phyloP scores from a whole-genome alignment of 2,888 invertebrate species.

The Xylota sylvarum region DNA sequence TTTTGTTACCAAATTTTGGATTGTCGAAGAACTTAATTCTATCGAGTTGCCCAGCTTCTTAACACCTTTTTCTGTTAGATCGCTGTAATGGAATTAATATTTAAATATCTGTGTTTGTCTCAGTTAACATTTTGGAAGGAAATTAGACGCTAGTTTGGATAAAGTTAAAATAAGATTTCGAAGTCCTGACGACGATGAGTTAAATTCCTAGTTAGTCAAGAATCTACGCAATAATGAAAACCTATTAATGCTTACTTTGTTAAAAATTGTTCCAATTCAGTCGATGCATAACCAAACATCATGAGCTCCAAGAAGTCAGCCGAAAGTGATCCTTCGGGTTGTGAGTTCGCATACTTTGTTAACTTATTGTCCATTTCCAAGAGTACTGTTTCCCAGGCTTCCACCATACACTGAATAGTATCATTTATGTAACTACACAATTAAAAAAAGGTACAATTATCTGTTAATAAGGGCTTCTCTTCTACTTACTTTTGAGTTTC shows the following conservation, averaged over 20 bases:
- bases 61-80: slow-evolving; percentile 95
- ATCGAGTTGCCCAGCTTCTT: slow-evolving; percentile 97
- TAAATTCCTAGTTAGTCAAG: too few species aligned
- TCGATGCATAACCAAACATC: slow-evolving; percentile 89
- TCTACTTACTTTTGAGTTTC: slow-evolving; percentile 87
- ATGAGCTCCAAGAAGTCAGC: slow-evolving; percentile 96
- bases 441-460: slow-evolving; percentile 1
- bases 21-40: slow-evolving; percentile 97
- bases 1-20: slow-evolving; percentile 95
- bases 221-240: too few species aligned
- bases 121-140: too few species aligned
- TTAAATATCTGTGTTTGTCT: too few species aligned
- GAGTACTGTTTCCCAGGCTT: slow-evolving; percentile 97
- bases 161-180: neutral
- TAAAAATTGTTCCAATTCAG: slow-evolving; percentile 84
- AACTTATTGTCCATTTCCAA: slow-evolving; percentile 97
- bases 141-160: neutral
- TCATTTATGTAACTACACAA: slow-evolving; percentile 87
- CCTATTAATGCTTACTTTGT: slow-evolving; percentile 83
- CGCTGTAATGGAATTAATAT: slow-evolving; percentile 85
- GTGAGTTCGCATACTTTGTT: slow-evolving; percentile 93
- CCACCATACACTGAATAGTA: slow-evolving; percentile 92
- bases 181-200: too few species aligned
- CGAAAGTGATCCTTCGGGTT: slow-evolving; percentile 92
- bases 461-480: neutral